Base-by-base conservation (phyloP, 2,888 invertebrate genomes). In the Eucriotettix oculatus region DNA sequence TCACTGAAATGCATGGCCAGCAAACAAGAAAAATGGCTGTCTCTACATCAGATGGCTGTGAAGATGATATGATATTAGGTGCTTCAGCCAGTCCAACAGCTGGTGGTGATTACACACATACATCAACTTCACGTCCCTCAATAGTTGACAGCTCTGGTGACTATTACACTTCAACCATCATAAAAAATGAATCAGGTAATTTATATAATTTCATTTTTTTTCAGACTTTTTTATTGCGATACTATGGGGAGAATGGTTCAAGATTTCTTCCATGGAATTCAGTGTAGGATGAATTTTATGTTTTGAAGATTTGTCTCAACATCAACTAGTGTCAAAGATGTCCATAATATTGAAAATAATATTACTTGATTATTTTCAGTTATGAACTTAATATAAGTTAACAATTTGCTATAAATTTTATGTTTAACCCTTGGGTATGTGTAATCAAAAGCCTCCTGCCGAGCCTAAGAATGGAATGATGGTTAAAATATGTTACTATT, bases 31-130 rank as follows among this genome's bases (percentile, higher is more conserved):
- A 69, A 62, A 61, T 69, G 42, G 68, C 69, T 60, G 68, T 68
- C 56, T 62, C 66, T 64, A 57, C 68, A 64, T 62, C 60, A 42
- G 68, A 67, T 54, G 62, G 64, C 40, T 59, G 64, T 48, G 75
- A 75, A 59, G 76, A 77, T 64, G 76, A 76, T 62, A 68, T 76
- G 58, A 65, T 71, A 16, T 64, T 76, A 53, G 76, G 76, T 2
- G 76, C 75, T 9, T 75, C 75, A 1, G 75, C 76, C 16, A 75
- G 74, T 66, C 75, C 74, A 12, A 74, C 74, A 11, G 63, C 62
- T 10, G 42, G 57, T 11, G 60, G 59, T 40, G 61, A 63, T 57
- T 61, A 57, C 56, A 58, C 58, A 10, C 58, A 59, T 14, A 61
- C 65, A 3, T 62, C 63, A 10, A 59, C 60, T 16, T 56, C 60